Conservation (phyloP, 2,113 vertebrate species). For the Grammomys surdaster region DNA sequence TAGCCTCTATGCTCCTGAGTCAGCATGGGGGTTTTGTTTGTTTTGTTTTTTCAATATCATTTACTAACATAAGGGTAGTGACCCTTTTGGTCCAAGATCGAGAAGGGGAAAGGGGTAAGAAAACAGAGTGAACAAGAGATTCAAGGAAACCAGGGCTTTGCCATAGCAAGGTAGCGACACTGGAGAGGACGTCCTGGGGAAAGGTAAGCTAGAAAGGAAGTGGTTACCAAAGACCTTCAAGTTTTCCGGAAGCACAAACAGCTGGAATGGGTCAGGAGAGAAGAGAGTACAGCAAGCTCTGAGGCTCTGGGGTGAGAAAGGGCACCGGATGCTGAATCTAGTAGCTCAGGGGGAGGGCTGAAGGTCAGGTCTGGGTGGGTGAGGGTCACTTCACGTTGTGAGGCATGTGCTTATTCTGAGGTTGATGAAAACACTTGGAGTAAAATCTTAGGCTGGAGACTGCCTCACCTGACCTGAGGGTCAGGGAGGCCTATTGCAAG, state of each 20-base stretch:
- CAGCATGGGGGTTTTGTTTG: background rate
- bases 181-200: background rate
- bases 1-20: background rate
- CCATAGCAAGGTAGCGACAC: background rate
- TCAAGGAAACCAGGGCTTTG: background rate
- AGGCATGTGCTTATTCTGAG: background rate
- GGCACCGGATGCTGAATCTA: background rate
- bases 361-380: background rate
- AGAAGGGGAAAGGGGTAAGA: background rate
- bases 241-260: background rate
- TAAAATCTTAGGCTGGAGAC: background rate
- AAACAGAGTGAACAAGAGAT: background rate
- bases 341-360: background rate
- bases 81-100: background rate
- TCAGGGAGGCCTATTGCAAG: background rate
- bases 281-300: background rate
- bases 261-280: background rate
- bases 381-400: background rate
- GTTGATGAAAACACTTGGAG: background rate
- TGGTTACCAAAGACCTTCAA: background rate
- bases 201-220: no score
- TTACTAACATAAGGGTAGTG: slow-evolving; percentile 5
- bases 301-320: background rate
- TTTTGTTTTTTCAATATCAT: background rate
- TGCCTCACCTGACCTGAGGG: background rate